phyloP scores from a whole-genome alignment of 1,140 invertebrate genomes.

The Zaprionus kolodkinae region DNA sequence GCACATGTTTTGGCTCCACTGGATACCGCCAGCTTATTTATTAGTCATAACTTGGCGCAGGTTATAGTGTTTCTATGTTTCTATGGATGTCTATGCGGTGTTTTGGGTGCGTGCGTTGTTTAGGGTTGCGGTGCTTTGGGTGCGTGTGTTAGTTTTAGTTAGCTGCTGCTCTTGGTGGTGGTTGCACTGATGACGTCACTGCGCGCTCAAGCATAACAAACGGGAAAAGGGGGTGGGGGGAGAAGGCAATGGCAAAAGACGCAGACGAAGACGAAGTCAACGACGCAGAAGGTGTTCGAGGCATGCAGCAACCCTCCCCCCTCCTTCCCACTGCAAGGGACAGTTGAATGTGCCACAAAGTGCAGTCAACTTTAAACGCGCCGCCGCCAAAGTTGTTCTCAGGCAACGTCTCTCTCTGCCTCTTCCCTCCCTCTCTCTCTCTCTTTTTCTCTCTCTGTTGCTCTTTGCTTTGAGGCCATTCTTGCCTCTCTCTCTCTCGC shows the following conservation, averaged over 20 bases:
- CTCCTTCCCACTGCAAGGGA: too few relatives aligned
- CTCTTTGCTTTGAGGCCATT: conserved; percentile 11
- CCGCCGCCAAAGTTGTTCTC: neutral
- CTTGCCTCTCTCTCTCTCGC: conserved; percentile 1
- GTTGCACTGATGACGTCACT: conserved; percentile 44
- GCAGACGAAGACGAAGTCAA: neutral
- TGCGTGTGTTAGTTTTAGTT: neutral
- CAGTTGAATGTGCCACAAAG: conserved; percentile 37
- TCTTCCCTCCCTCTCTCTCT: neutral
- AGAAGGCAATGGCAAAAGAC: neutral
- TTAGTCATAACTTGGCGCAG: conserved; percentile 22
- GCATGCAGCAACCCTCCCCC: conserved; percentile 33
- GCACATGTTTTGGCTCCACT: conserved; percentile 2
- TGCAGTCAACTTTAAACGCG: conserved; percentile 41
- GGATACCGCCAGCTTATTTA: conserved; percentile 23
- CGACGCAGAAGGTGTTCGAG: conserved; percentile 25
- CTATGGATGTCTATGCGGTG: too few relatives aligned
- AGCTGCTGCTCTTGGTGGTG: conserved; percentile 22
- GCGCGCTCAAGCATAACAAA: conserved; percentile 16
- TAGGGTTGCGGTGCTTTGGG: neutral
- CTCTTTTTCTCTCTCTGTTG: neutral
- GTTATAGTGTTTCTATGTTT: neutral
- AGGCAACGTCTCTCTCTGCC: neutral
- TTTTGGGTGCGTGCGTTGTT: too few relatives aligned
- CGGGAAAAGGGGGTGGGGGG: neutral